Evolutionary conservation across 1,140 invertebrate species (phyloP), one percentile per base, ranked within the genome.

Genomic region (Anastrepha obliqua): DNA sequence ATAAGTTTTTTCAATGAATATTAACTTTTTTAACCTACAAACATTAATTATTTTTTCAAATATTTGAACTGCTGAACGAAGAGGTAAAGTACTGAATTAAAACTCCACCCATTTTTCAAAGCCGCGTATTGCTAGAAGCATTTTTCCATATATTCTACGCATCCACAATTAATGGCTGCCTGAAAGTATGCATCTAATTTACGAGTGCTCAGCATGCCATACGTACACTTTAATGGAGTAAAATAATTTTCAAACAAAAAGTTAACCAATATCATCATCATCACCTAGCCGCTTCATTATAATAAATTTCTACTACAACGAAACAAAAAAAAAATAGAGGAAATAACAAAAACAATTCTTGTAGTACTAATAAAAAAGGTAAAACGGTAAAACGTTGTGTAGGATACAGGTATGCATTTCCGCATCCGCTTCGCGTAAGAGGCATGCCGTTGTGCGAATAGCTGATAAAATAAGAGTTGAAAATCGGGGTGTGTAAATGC

Each of bases 241-340:
- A n/a, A 51, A 74, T 15, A 47, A 47, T 47, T 29, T 42, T 47
- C 39, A 74, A 13, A 44, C 42, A 74, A 51, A 17, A 47, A 8
- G 44, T 15, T 13, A 47, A 15, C 70, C 44, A 3, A 42, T 74
- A 47, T 17, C 13, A 74, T 20, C 67, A 6, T 47, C 42, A 74
- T 44, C 67, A 74, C 42, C 67, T 42, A 3, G 4, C 39, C 67
- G 42, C 29, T 74, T 74, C 44, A 74, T 74, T 42, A 74, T 74
- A 44, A 74, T 74, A 74, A 44, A 74, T 74, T 74, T 74, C 47
- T 42, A 47, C 70, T 44, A 9, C 44, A 47, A 74, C 39, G 47
- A 47, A 74, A 51, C 17, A 64, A 64, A n/a, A 17, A 64, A 64
- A 17, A 64, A 17, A 13, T n/a, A n/a, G 17, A 20, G 6, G 13